Evolutionary conservation across 2,888 invertebrate species (phyloP), one percentile per base, ranked within the genome.

Genomic region (Acrobasis suavella): DNA sequence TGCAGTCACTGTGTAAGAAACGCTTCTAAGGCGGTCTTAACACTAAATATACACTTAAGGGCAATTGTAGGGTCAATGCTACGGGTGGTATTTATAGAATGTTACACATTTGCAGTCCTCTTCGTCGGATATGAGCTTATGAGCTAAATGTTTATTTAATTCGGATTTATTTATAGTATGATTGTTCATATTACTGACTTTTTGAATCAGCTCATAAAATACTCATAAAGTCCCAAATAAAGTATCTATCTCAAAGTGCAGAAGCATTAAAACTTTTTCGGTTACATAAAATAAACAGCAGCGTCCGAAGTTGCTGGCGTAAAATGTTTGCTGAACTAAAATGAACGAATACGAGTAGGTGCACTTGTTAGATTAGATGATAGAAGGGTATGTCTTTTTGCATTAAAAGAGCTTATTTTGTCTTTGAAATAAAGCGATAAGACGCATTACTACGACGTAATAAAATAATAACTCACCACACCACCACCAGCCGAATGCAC

Each of bases 401-500:
- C 42, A 22, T 22, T 2, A 22, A 22, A 22, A 22, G 22, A 22
- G 2, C 3, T 1, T 22, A 2, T 22, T 22, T 1, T 22, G 22
- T 22, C 22, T 22, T 22, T 22, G 1, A 3, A 22, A 22, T 22
- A 22, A 22, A 22, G 22, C 22, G 22, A 22, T 22, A 22, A 22
- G 22, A 22, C 1, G 2, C 22, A n/a, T n/a, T 22, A 22, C 7
- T 32, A 32, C 32, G 32, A 32, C 32, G 7, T 32, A 32, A 22
- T 32, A 32, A 32, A 32, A 32, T 32, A 6, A 32, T 1, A 51
- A 95, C 96, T 95, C 89, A 96, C 97, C 93, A 97, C 96, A 66
- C 97, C 97, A 65, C 97, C 97, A 42, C 97, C 97, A 73, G 96
- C 96, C 42, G 97, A 97, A 83, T 97, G 97, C 14, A 97, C 93